Evolutionary conservation across 2,113 vertebrate species (phyloP), one percentile per base, ranked within the genome.

Genomic region (Mormyrus lacerda): DNA sequence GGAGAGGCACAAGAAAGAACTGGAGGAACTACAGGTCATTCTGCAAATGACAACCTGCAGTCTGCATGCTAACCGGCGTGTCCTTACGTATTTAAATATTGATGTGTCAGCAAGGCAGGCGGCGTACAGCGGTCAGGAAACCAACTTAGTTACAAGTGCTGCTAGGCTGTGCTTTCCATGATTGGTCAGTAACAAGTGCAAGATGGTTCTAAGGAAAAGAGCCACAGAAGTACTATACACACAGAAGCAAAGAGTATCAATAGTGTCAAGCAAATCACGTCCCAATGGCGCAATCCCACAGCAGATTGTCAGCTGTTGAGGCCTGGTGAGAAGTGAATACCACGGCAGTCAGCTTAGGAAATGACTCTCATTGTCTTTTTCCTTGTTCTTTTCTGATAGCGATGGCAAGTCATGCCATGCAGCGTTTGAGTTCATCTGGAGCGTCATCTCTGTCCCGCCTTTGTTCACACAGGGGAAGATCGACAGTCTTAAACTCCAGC

Each of bases 21-120:
- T 93, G 86, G 92, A 95, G 15, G 91, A 91, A 0, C 89, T 95
- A 19, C 89, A 95, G 92, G 92, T 94, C 61, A 93, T 55, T 39
- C 11, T 17, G 73, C 9, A 47, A 86, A 47, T 61, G 17, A 11
- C 73, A 79, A 19, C 35, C 5, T 8, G 42, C 5, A 83, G 47
- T 73, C 88, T 35, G 45, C 45, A 48, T 82, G 39, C 61, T 65
- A 27, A 65, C 58, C 58, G 35, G 69, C 7, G n/a, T 76, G 69
- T 76, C 17, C 35, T 19, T 48, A 85, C 17, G 4, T 11, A 10
- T 85, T 85, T 48, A 48, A 48, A 27, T 48, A 85, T 13, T 31
- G 48, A 45, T 13, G 10, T 31, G n/a, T 13, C 4, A 31, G 44
- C 7, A 85, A 85, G 31, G 73, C 35, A 19, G 73, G 35, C 6